Evolutionary conservation across 2,888 invertebrate species (phyloP), one percentile per base, ranked within the genome.

Genomic region (Hypercompe scribonia): DNA sequence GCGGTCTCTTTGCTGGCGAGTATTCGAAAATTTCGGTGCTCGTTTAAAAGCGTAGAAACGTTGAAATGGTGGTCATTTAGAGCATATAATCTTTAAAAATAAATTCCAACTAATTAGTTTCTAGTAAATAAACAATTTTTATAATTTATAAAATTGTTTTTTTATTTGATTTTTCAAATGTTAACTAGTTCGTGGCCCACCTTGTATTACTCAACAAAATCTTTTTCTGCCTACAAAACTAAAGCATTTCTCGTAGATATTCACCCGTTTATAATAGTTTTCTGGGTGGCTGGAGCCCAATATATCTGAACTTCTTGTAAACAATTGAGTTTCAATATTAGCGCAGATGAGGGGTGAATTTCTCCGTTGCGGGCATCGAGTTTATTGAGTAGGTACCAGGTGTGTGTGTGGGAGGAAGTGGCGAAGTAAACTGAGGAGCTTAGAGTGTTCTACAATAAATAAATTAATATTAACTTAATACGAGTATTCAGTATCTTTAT

Each of bases 291-390:
- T 65, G 58, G 58, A 65, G n/a, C 42, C 69, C 67, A 67, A 72
- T 69, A 73, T 65, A 69, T 68, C 36, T 63, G 68, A 73, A 64
- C 70, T 74, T 65, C 70, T 61, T 68, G 33, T 68, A 63, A 72
- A 68, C 58, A 73, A 73, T 69, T 58, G 33, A 69, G 58, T 73
- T 58, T 69, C 42, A 11, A 39, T 69, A 73, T 65, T 65, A 68
- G 33, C 36, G 31, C n/a, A 33, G 33, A 61, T 61, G 39, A 39
- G 61, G 36, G 58, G 36, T 50, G 34, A 68, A 68, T 68, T 68
- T 68, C 54, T 24, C 13, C 24, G 24, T 67, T 67, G 50, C 46
- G 21, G 67, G 67, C 67, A 68, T 68, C 34, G n/a, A n/a, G 67
- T 54, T 68, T 68, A 68, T 50, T 68, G 34, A 54, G 50, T 13